Percentiles rank a stretch among this genome's conserved stretches.
Conservation (phyloP, 2,113 vertebrate genomes). For the Upupa epops region DNA sequence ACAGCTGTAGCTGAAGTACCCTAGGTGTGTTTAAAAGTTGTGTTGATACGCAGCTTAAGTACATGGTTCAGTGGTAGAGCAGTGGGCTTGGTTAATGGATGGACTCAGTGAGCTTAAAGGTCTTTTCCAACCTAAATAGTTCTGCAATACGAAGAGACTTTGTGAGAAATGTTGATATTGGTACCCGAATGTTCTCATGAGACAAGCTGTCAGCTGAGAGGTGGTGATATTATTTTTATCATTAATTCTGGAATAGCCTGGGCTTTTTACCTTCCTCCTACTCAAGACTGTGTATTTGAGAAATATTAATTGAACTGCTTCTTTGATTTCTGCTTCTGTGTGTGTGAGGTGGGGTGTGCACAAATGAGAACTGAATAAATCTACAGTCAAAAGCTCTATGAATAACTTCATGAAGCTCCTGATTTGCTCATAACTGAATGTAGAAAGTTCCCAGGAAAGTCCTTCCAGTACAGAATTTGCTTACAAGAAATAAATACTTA, state of each 20-base stretch:
- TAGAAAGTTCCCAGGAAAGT: background rate
- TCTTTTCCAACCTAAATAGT: no score
- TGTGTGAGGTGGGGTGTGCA: background rate
- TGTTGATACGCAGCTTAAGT: no score
- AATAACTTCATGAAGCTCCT: background rate
- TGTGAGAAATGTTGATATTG: background rate
- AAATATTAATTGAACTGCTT: background rate
- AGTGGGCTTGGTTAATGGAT: no score
- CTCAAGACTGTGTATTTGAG: background rate
- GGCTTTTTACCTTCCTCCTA: rapidly evolving
- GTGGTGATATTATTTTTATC: background rate
- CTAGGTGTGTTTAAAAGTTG: no score
- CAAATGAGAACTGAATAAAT: background rate
- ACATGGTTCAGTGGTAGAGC: no score
- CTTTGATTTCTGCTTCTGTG: background rate
- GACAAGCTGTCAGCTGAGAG: background rate
- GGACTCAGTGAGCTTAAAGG: no score
- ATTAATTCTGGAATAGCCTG: background rate
- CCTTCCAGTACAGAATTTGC: background rate
- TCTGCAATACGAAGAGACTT: background rate
- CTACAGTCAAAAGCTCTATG: background rate
- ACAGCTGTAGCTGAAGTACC: background rate
- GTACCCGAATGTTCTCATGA: background rate
- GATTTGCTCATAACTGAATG: background rate
- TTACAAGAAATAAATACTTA: background rate